Evolutionary conservation across 2,797 vertebrate genomes (phyloP).

Genomic region (Tiaroga cobitis): DNA sequence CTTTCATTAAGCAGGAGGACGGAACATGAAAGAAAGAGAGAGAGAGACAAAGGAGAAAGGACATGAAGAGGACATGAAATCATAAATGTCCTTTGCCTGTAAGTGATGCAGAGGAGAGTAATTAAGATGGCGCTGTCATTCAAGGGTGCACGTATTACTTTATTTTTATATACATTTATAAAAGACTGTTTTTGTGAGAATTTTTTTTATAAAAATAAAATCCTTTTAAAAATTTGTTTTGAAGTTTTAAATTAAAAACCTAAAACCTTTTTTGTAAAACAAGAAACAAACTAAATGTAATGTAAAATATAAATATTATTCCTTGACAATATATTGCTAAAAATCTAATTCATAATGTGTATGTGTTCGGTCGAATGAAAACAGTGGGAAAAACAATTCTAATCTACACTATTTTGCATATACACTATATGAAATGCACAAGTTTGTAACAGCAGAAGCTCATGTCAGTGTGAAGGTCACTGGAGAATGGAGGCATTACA

Average conservation of each 20-base stretch:
- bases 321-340: background rate
- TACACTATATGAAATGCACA: background rate
- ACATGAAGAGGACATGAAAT: slow-evolving; percentile 6
- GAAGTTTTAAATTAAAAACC: background rate
- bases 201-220: background rate
- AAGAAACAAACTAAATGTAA: background rate
- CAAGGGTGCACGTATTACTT: background rate
- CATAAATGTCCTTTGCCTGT: slow-evolving; percentile 32
- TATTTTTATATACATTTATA: background rate
- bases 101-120: slow-evolving; percentile 10
- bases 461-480: slow-evolving; percentile 8
- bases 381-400: background rate
- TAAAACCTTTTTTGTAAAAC: background rate
- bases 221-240: background rate
- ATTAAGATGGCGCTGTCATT: background rate
- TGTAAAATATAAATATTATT: background rate
- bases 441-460: background rate
- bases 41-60: slow-evolving; percentile 14
- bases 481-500: background rate
- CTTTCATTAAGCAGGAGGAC: slow-evolving; percentile 29
- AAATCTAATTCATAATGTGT: background rate
- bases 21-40: background rate
- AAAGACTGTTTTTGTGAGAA: background rate
- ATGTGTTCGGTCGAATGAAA: background rate
- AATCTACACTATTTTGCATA: background rate